Conservation (phyloP, 1,140 invertebrate species). For the Potamilus streckersoni region DNA sequence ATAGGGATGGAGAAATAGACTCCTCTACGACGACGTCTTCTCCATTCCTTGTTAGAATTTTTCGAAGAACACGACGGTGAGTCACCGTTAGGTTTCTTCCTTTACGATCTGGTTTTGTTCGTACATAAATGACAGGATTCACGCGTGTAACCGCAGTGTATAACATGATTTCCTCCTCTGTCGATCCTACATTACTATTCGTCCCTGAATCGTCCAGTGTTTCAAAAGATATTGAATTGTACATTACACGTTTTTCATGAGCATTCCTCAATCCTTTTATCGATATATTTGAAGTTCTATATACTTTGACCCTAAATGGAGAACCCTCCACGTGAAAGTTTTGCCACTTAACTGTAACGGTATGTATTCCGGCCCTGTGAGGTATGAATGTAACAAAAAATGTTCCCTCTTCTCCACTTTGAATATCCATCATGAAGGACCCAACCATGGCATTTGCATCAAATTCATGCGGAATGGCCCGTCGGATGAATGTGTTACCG, state of each 20-base stretch:
- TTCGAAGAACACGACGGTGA: constrained; percentile 50
- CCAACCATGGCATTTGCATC: constrained; percentile 31
- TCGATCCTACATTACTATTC: constrained; percentile 1
- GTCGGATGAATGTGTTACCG: constrained; percentile 51
- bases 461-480: constrained; percentile 46
- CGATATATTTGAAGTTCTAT: constrained; percentile 18
- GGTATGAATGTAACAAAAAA: constrained; percentile 59
- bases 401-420: constrained; percentile 46
- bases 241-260: constrained; percentile 34
- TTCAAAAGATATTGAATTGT: constrained; percentile 36
- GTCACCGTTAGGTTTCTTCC: constrained; percentile 51
- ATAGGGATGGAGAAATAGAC: constrained; percentile 44
- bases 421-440: constrained; percentile 53
- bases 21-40: constrained; percentile 53
- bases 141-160: neutral
- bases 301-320: constrained; percentile 54
- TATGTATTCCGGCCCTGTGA: constrained; percentile 49
- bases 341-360: constrained; percentile 46
- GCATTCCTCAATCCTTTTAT: constrained; percentile 11
- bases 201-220: constrained; percentile 17
- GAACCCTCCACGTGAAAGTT: constrained; percentile 51
- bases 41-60: constrained; percentile 52
- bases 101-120: constrained; percentile 4
- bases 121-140: neutral
- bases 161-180: neutral